Base-by-base conservation (phyloP, 2,888 invertebrate genomes). In the Nomada goodeniana region DNA sequence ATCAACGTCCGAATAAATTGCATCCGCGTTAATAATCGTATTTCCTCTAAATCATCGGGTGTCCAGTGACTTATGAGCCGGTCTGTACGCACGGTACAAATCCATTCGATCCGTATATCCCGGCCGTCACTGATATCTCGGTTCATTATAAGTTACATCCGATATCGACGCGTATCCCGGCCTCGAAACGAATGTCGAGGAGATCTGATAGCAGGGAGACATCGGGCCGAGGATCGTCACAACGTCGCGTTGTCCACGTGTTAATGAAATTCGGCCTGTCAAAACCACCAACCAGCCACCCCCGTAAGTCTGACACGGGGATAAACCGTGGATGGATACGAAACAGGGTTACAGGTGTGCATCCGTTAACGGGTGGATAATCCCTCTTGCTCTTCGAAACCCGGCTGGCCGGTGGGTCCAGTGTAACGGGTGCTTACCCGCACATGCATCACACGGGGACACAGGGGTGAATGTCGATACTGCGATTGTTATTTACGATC, bases 401-500 rank as follows among this genome's bases (percentile, higher is more conserved):
- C 71, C 44, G 65, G 55, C 47, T 53, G 68, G 75, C 75, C 26
- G 63, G 76, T 52, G 76, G 69, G 67, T 78, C 53, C 60, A 57
- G 65, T 59, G 77, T 81, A 73, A 74, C 74, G 79, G 65, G 70
- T 82, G 80, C 73, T 82, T 64, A 73, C 82, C 79, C 79, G 78
- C 36, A 36, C 86, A 89, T 89, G 84, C 82, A 89, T 89, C 89
- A 89, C 81, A 83, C 73, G 80, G 85, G 85, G 88, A 90, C 90
- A 90, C 89, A 23, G 88, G 89, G 90, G 86, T 85, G 90, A 91
- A 90, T 85, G 91, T 90, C 90, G 86, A 90, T 91, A 82, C 60
- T 71, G 53, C 87, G 87, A 88, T 91, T 89, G 90, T 91, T 91
- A 90, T 91, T 91, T 91, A 91, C 88, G 91, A 91, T 89, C 84